Percentiles rank a stretch among this genome's conserved stretches.
Conservation (phyloP, 2,797 vertebrate genomes). For the Glossophaga mutica region DNA sequence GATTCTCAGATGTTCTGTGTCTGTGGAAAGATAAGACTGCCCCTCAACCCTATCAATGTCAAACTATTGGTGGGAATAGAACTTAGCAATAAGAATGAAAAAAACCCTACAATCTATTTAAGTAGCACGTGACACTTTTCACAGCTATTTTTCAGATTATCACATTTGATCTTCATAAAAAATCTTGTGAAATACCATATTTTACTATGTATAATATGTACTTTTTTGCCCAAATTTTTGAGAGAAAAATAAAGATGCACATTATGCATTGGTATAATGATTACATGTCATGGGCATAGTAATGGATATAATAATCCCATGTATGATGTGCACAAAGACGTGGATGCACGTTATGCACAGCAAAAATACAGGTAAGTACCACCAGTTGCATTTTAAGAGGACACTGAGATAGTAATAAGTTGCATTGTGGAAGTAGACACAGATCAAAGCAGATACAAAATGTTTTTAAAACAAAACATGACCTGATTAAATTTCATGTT, state of each 20-base stretch:
- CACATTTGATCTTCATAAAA: not conserved
- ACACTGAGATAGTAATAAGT: not conserved
- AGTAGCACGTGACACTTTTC: not conserved
- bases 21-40: not conserved
- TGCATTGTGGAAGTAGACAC: not conserved
- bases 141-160: not conserved
- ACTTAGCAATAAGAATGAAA: not conserved
- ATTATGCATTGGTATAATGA: too few relatives aligned
- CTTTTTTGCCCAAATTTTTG: too few relatives aligned
- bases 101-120: not conserved
- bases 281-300: too few relatives aligned
- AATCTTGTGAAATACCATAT: not conserved
- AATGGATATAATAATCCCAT: too few relatives aligned
- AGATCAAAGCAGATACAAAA: not conserved
- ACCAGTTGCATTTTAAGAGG: not conserved
- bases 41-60: not conserved
- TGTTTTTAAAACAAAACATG: constrained; percentile 21
- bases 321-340: too few relatives aligned
- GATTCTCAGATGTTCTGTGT: not conserved
- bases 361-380: not conserved
- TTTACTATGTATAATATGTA: too few relatives aligned
- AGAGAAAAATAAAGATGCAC: too few relatives aligned
- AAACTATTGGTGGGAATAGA: not conserved
- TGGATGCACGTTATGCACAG: too few relatives aligned
- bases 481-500: not conserved